Conservation (phyloP, 2,797 vertebrate genomes). For the Thunnus albacares region DNA sequence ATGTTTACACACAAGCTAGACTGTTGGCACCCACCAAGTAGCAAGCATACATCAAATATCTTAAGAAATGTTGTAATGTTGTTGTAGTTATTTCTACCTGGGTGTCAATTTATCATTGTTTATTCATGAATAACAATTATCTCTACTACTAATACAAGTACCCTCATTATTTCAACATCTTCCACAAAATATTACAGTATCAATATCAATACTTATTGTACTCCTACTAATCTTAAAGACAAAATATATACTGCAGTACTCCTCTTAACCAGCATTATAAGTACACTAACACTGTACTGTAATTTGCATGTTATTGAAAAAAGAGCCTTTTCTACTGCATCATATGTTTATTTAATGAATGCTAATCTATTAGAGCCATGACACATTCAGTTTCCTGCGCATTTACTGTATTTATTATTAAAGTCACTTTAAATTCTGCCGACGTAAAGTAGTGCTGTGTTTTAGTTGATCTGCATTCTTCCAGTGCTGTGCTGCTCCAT, state of each 20-base stretch:
- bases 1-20: too few relatives aligned
- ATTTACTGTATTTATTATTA: neutral
- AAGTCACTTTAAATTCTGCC: constrained; percentile 5
- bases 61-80: too few relatives aligned
- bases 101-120: neutral
- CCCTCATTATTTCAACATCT: neutral
- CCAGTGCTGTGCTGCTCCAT: constrained; percentile 7
- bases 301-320: neutral
- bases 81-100: too few relatives aligned
- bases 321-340: constrained; percentile 14
- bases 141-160: neutral
- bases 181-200: too few relatives aligned
- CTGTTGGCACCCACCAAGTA: too few relatives aligned
- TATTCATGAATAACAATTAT: neutral
- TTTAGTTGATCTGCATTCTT: constrained; percentile 23
- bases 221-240: too few relatives aligned
- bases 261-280: neutral
- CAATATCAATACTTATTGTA: neutral
- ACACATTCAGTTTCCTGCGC: constrained; percentile 10
- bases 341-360: constrained; percentile 31
- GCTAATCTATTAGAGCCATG: neutral
- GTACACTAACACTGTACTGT: neutral
- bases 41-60: too few relatives aligned
- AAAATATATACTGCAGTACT: neutral
- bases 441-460: neutral